A percentile compares a stretch with the other conserved stretches of the same genome.
phyloP scores from a whole-genome alignment of 2,888 invertebrate genomes.

The Andrena minutula region DNA sequence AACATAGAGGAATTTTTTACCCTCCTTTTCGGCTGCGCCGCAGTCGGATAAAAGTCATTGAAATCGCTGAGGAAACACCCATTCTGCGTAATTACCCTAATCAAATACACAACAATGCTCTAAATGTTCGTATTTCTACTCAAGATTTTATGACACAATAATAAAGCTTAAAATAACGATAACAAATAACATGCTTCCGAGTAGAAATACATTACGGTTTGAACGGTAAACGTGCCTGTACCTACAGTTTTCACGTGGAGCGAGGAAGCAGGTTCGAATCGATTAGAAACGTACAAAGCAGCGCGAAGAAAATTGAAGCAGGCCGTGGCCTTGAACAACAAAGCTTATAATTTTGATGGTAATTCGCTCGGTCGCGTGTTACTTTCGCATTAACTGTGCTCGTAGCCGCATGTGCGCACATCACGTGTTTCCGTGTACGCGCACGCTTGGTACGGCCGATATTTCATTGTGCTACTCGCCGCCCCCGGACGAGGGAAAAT shows the following conservation, averaged over 20 bases:
- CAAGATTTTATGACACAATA: too few species aligned
- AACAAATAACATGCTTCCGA: too few species aligned
- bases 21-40: too few species aligned
- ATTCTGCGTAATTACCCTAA: too few species aligned
- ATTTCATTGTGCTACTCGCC: constrained; percentile 1
- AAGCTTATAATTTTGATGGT: constrained; percentile 54
- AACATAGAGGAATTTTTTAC: too few species aligned
- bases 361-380: constrained; percentile 54
- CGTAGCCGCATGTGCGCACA: constrained; percentile 30
- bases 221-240: background rate
- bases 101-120: too few species aligned
- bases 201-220: too few species aligned
- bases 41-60: too few species aligned
- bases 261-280: constrained; percentile 13
- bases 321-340: constrained; percentile 49
- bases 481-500: background rate
- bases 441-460: constrained; percentile 26
- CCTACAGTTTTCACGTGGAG: constrained; percentile 7
- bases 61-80: too few species aligned
- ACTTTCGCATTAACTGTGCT: constrained; percentile 50
- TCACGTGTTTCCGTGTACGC: constrained; percentile 28
- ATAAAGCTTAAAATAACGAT: too few species aligned
- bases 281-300: constrained; percentile 5
- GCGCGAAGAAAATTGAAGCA: constrained; percentile 28
- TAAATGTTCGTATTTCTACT: too few species aligned